Conservation (phyloP, 2,797 vertebrate species). For the Chaetophractus vellerosus region DNA sequence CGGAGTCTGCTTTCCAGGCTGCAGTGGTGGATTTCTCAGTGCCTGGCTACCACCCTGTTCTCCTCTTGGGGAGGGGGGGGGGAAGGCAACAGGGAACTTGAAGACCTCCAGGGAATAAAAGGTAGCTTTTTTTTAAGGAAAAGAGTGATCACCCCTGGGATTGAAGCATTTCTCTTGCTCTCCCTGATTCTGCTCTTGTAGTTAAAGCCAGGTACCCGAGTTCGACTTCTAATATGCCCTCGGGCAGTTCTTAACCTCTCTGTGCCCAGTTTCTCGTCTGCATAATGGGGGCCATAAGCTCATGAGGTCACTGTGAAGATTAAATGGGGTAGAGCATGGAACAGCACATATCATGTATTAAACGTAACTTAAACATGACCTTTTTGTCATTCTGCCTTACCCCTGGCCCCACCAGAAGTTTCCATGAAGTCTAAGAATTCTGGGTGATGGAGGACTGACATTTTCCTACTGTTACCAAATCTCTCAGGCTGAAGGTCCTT, state of each 20-base stretch:
- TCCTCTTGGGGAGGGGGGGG: not conserved
- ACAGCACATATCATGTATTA: not conserved
- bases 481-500: not conserved
- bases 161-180: not conserved
- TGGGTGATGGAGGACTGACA: not conserved
- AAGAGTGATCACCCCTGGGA: not conserved
- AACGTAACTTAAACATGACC: not conserved
- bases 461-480: not conserved
- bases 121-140: not conserved
- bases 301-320: not conserved
- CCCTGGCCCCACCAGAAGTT: no score
- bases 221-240: not conserved
- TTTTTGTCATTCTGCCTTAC: not conserved
- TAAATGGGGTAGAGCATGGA: not conserved
- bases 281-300: no score
- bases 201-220: not conserved
- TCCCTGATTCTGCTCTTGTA: not conserved
- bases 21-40: not conserved
- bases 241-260: not conserved
- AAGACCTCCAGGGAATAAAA: not conserved
- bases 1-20: not conserved
- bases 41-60: not conserved
- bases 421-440: slow-evolving; percentile 37
- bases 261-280: not conserved
- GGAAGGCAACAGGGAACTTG: not conserved